Evolutionary conservation across 2,797 vertebrate genomes (phyloP).

Genomic region (Aphelocoma californica): DNA sequence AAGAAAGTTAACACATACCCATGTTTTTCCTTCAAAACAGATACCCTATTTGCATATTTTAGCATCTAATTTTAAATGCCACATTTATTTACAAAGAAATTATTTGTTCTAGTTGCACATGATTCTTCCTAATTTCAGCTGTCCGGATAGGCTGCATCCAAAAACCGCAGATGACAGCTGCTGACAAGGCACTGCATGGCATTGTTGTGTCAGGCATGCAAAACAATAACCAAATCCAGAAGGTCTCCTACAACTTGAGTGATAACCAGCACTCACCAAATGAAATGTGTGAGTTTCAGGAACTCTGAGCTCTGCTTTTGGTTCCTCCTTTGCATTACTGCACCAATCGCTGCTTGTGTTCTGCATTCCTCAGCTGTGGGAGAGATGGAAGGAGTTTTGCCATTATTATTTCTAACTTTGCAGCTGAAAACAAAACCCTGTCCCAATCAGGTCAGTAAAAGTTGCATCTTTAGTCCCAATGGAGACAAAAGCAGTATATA

Average conservation of each 20-base stretch:
- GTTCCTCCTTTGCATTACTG: neutral
- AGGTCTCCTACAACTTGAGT: neutral
- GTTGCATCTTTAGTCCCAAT: neutral
- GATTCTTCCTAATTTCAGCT: neutral
- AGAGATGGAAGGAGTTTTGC: neutral
- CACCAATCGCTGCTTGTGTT: neutral
- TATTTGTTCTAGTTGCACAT: slow-evolving; percentile 5
- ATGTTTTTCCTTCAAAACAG: slow-evolving; percentile 53
- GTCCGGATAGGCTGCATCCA: neutral
- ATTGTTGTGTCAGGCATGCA: neutral
- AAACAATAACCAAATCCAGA: neutral
- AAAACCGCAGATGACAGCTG: neutral
- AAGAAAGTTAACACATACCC: slow-evolving; percentile 54
- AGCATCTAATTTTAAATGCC: slow-evolving; percentile 36
- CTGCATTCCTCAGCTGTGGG: neutral
- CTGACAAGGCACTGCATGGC: neutral
- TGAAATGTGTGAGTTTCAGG: neutral
- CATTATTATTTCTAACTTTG: neutral
- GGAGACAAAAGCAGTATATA: neutral
- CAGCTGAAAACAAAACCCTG: neutral
- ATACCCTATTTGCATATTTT: slow-evolving; percentile 62
- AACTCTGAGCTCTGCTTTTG: neutral
- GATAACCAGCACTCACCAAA: neutral
- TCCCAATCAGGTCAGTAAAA: neutral
- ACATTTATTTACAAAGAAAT: slow-evolving; percentile 55